phyloP scores from a whole-genome alignment of 2,113 vertebrate species.

The Epinephelus moara region DNA sequence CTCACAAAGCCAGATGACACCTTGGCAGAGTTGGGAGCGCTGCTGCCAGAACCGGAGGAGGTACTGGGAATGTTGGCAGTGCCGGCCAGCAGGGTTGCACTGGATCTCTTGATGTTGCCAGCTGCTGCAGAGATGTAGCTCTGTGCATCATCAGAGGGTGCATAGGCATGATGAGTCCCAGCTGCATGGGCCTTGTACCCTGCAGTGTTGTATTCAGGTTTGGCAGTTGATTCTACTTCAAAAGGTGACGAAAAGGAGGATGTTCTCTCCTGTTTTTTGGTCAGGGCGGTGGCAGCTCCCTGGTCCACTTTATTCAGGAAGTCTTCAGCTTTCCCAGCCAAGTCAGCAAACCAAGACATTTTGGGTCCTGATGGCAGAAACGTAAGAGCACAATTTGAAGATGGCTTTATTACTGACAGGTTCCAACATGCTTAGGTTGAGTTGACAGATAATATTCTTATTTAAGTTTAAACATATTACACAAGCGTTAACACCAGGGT shows the following conservation, averaged over 20 bases:
- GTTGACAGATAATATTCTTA: neutral
- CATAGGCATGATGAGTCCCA: slow-evolving; percentile 76
- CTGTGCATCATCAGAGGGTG: slow-evolving; percentile 71
- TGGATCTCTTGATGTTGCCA: slow-evolving; percentile 91
- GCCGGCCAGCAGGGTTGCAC: slow-evolving; percentile 87
- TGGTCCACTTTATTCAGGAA: slow-evolving; percentile 97
- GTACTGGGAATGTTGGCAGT: slow-evolving; percentile 85
- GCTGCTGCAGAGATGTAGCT: slow-evolving; percentile 91
- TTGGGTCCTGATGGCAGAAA: slow-evolving; percentile 55
- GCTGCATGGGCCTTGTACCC: slow-evolving; percentile 56
- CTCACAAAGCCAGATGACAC: slow-evolving; percentile 91
- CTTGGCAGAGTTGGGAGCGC: slow-evolving; percentile 74
- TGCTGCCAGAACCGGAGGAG: slow-evolving; percentile 64
- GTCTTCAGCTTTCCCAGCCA: slow-evolving; percentile 95
- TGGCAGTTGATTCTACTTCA: slow-evolving; percentile 60
- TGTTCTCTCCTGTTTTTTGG: slow-evolving; percentile 72
- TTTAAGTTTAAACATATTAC: neutral
- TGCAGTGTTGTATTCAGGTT: slow-evolving; percentile 72
- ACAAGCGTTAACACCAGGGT: neutral
- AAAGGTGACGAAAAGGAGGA: slow-evolving; percentile 64
- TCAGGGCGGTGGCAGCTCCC: slow-evolving; percentile 94
- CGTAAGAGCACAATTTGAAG: neutral
- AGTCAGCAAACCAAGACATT: slow-evolving; percentile 97
- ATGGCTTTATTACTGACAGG: neutral
- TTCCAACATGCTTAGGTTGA: neutral